Conservation (phyloP, 2,797 vertebrate species). For the Coregonus sp. region DNA sequence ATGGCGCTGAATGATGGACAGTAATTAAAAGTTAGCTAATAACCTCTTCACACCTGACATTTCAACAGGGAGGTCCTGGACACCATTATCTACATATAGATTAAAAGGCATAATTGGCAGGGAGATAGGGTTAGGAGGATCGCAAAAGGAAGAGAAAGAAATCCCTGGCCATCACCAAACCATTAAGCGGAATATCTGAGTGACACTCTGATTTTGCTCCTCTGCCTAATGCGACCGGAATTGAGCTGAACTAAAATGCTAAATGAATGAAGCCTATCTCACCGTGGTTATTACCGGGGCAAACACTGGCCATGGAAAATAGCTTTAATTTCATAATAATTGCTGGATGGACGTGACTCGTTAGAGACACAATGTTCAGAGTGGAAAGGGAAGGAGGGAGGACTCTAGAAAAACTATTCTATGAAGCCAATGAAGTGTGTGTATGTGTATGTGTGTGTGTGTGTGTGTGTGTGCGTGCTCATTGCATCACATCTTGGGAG, state of each 20-base stretch:
- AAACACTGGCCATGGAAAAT: constrained; percentile 73
- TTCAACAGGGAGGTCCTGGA: constrained; percentile 90
- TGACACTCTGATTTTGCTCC: constrained; percentile 86
- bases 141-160: constrained; percentile 69
- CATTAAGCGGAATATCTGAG: constrained; percentile 82
- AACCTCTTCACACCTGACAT: constrained; percentile 95
- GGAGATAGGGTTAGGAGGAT: constrained; percentile 88
- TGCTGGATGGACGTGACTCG: constrained; percentile 72
- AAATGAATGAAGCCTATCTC: constrained; percentile 78
- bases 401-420: constrained; percentile 9
- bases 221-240: constrained; percentile 87
- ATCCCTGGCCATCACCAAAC: constrained; percentile 76
- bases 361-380: constrained; percentile 66
- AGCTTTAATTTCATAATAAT: constrained; percentile 82
- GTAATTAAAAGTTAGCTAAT: constrained; percentile 98
- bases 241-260: constrained; percentile 85
- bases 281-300: constrained; percentile 73
- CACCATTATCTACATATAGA: constrained; percentile 98
- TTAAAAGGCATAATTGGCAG: constrained; percentile 96
- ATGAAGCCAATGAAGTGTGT: neutral
- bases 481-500: too few relatives aligned
- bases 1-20: constrained; percentile 88
- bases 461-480: neutral
- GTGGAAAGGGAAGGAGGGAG: constrained; percentile 19
- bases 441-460: neutral